Base-by-base conservation (phyloP, 1,140 invertebrate species). In the Psix sp. region DNA sequence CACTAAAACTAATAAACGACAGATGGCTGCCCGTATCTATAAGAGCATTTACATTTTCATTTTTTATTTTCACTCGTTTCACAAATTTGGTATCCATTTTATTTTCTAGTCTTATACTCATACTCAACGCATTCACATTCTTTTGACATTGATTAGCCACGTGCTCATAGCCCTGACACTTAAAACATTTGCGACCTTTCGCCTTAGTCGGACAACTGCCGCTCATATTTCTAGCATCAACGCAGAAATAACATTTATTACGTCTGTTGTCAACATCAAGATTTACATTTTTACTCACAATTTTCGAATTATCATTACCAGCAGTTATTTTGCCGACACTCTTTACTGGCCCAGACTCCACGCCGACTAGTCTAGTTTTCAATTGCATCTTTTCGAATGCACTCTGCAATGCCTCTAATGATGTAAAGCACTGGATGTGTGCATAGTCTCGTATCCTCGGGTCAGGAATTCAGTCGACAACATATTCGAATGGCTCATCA, bases 381-480 rank as follows among this genome's bases (percentile, higher is more conserved):
- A 62, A 11, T 14, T 15, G 16, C 3, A 67, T 16, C 15, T 36
- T 49, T n/a, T 67, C 43, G 36, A 67, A 67, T 3, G 63, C 52
- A n/a, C 20, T 11, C 10, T 36, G 51, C 6, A 72, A 16, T 2
- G 31, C 38, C 0, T 57, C 43, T 0, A 51, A 4, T 0, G 36
- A 13, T 1, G 6, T 14, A 52, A 72, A 72, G 6, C 59, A n/a
- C n/a, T 57, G 48, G 3, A 63, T 39, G 0, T 16, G 18, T 7
- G 59, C 57, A n/a, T 72, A 59, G 33, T 72, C 45, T 7, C 51
- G 4, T 11, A 72, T 24, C 6, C 39, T 26, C 0, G 2, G 13
- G 10, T 62, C 43, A n/a, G n/a, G n/a, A n/a, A n/a, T n/a, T n/a
- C n/a, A 59, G 9, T 72, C 45, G 6, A 72, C 45, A 17, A 63